Evolutionary conservation across 1,140 invertebrate genomes (phyloP).

Genomic region (Drosophila rhopaloa): DNA sequence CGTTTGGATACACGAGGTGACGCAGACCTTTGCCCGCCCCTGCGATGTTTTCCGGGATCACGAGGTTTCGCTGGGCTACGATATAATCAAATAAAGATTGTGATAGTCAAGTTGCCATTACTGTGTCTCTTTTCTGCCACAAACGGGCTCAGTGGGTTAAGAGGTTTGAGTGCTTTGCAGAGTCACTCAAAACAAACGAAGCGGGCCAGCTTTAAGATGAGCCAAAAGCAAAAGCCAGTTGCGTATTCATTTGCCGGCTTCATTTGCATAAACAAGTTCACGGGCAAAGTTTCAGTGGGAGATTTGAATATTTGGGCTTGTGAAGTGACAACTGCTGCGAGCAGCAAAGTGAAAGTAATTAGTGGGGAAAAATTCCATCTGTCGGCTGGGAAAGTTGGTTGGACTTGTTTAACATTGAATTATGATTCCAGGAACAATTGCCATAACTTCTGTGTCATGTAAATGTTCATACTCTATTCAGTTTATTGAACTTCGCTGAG

Average conservation of each 20-base stretch:
- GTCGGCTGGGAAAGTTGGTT: slow-evolving; percentile 7
- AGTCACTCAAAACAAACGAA: slow-evolving; percentile 36
- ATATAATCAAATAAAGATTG: slow-evolving; percentile 69
- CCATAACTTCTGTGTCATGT: slow-evolving; percentile 6
- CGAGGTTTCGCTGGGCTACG: slow-evolving; percentile 65
- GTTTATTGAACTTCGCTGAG: slow-evolving; percentile 60
- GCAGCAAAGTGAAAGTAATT: slow-evolving; percentile 56
- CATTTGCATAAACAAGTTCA: slow-evolving; percentile 80
- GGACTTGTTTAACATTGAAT: neutral
- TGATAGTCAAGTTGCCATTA: slow-evolving; percentile 10
- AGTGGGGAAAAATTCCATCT: slow-evolving; percentile 19
- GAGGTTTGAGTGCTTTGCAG: slow-evolving; percentile 19
- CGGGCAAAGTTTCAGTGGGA: slow-evolving; percentile 67
- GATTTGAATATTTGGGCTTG: slow-evolving; percentile 64
- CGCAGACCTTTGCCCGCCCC: slow-evolving; percentile 94
- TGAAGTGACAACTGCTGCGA: slow-evolving; percentile 47
- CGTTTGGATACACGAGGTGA: slow-evolving; percentile 96
- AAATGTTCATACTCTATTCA: slow-evolving; percentile 6
- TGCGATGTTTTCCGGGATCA: slow-evolving; percentile 87
- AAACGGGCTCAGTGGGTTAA: slow-evolving; percentile 31
- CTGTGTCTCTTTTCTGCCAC: neutral
- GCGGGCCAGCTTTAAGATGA: slow-evolving; percentile 9
- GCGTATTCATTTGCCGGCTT: slow-evolving; percentile 56
- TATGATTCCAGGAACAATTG: slow-evolving; percentile 25
- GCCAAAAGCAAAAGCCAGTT: slow-evolving; percentile 36